Evolutionary conservation across 2,113 vertebrate species (phyloP), one percentile per base, ranked within the genome.

Genomic region (Gila orcuttii): DNA sequence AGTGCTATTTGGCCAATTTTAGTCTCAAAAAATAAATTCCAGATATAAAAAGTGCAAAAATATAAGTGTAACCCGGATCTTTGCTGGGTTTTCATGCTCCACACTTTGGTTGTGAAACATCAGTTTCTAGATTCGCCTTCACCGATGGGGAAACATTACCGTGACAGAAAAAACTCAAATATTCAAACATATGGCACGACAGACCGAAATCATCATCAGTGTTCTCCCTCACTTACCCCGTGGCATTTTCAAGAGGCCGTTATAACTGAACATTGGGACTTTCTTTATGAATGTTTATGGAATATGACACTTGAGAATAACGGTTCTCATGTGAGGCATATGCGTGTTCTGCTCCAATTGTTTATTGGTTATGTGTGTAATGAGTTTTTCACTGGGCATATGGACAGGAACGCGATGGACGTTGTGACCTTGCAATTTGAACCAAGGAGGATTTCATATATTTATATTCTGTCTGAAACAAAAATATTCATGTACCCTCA

Each of bases 311-410:
- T 23, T 71, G n/a, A 59, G 57, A 80, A 59, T 82, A 62, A 74
- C 59, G 31, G 50, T 85, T 64, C 28, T 78, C 19, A 36, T 89
- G 88, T 84, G 74, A 42, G 36, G 78, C 88, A 87, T 87, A 87
- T 89, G 88, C 73, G 73, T 68, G 52, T 81, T 85, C 31, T 76
- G 84, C 88, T 85, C 74, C 59, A 75, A 78, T 87, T 84, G 73
- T n/a, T 60, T 52, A 74, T 39, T 85, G 39, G 25, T 87, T 79
- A 79, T 83, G 83, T 85, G 83, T 50, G 55, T 87, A 85, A 87
- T 87, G 83, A 85, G 83, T 85, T 79, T 85, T 83, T 31, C 64
- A 12, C 52, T 25, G 79, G 81, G 52, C 88, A 89, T 83, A 85
- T 82, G 82, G 77, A 66, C 73, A 60, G 71, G 42, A 87, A 47